Conservation (phyloP, 2,113 vertebrate species). For the Cavia aperea region DNA sequence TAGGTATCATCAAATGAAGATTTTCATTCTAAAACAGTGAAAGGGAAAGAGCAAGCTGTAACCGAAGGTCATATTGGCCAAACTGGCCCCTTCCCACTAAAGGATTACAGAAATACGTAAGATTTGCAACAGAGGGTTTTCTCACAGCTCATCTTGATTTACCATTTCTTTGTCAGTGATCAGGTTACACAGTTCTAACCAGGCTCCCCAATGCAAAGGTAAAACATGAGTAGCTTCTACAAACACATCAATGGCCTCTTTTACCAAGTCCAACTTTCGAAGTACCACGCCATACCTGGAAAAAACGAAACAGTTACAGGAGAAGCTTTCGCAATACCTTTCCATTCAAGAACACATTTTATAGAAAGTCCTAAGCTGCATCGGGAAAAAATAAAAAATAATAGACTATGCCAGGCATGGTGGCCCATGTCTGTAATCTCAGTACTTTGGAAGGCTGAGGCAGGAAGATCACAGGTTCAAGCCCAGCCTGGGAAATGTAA, state of each 20-base stretch:
- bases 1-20: slow-evolving; percentile 47
- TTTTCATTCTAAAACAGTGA: not conserved
- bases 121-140: not conserved
- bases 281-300: slow-evolving; percentile 94
- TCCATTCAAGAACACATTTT: not conserved
- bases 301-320: slow-evolving; percentile 1
- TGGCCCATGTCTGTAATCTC: not conserved
- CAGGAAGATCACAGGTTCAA: not conserved
- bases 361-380: not conserved
- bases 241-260: slow-evolving; percentile 96
- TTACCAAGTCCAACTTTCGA: slow-evolving; percentile 93
- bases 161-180: slow-evolving; percentile 99
- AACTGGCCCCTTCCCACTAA: not conserved
- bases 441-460: not conserved
- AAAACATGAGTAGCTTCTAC: slow-evolving; percentile 92
- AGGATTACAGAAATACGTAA: slow-evolving; percentile 25
- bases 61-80: not conserved
- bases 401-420: not conserved
- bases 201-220: slow-evolving; percentile 97
- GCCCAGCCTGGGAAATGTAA: not conserved
- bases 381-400: no score
- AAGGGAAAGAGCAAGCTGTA: not conserved
- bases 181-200: slow-evolving; percentile 97
- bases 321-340: not conserved
- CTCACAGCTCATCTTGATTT: slow-evolving; percentile 54